phyloP scores from a whole-genome alignment of 2,797 vertebrate species.

The Sebastes oblongus region DNA sequence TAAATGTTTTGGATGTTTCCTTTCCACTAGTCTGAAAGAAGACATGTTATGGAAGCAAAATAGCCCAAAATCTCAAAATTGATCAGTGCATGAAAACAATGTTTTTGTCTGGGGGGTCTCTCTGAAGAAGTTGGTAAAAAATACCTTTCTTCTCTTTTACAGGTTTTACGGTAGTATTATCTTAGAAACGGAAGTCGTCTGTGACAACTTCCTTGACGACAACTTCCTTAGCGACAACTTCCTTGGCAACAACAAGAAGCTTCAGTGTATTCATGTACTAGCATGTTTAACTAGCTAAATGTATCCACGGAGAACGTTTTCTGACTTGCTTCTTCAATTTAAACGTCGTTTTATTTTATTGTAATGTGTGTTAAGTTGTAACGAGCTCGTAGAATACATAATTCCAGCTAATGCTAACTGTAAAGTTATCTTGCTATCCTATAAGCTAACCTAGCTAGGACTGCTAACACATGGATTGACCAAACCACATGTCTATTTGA shows the following conservation, averaged over 20 bases:
- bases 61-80: background rate
- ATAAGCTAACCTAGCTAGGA: background rate
- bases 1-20: background rate
- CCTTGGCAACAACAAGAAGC: constrained; percentile 68
- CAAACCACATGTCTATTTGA: constrained; percentile 13
- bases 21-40: background rate
- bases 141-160: background rate
- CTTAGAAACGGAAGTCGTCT: constrained; percentile 56
- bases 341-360: background rate
- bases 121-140: background rate
- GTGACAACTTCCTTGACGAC: constrained; percentile 73
- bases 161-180: constrained; percentile 49
- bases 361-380: rapidly evolving
- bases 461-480: background rate
- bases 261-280: background rate
- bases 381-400: background rate
- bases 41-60: background rate
- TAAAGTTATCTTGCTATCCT: background rate
- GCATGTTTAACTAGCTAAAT: background rate
- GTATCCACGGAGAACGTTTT: background rate
- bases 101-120: background rate
- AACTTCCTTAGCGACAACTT: constrained; percentile 68
- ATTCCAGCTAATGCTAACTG: background rate
- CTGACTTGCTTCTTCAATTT: background rate
- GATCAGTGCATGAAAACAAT: background rate